Evolutionary conservation across 2,113 vertebrate genomes (phyloP).

Genomic region (Vanacampus margaritifer): DNA sequence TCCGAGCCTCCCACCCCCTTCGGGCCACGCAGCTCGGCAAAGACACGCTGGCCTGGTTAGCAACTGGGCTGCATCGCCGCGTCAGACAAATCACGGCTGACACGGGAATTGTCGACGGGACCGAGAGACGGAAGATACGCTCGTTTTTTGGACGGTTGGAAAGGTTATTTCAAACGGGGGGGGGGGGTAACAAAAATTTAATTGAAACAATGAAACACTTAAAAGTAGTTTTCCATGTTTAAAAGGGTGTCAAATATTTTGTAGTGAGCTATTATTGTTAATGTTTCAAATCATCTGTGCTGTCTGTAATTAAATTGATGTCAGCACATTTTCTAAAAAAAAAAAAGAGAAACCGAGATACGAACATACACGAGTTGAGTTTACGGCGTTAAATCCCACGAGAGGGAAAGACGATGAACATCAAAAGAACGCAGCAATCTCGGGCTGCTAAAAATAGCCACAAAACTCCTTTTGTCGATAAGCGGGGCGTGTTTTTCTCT

Average conservation of each 20-base stretch:
- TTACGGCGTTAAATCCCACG: not conserved
- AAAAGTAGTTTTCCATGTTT: too few relatives aligned
- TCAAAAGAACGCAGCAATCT: constrained; percentile 53
- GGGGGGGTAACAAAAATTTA: not conserved
- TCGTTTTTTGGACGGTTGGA: not conserved
- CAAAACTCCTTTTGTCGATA: constrained; percentile 48
- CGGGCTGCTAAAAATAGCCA: constrained; percentile 52
- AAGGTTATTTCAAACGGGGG: not conserved
- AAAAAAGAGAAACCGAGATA: too few relatives aligned
- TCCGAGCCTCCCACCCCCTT: not conserved
- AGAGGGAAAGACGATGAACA: constrained; percentile 50
- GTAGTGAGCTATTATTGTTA: too few relatives aligned
- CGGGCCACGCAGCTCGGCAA: not conserved
- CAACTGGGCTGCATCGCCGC: constrained; percentile 32
- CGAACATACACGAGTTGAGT: too few relatives aligned
- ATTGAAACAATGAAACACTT: not conserved
- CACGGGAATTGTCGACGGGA: not conserved
- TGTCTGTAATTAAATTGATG: too few relatives aligned
- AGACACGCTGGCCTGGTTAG: constrained; percentile 44
- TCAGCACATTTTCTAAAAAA: too few relatives aligned
- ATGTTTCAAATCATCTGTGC: too few relatives aligned
- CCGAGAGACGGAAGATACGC: not conserved
- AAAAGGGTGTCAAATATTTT: too few relatives aligned
- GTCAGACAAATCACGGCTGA: not conserved
- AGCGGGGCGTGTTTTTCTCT: constrained; percentile 38